Evolutionary conservation across 2,888 invertebrate species (phyloP).

Genomic region (Drosophila vallismaia): DNA sequence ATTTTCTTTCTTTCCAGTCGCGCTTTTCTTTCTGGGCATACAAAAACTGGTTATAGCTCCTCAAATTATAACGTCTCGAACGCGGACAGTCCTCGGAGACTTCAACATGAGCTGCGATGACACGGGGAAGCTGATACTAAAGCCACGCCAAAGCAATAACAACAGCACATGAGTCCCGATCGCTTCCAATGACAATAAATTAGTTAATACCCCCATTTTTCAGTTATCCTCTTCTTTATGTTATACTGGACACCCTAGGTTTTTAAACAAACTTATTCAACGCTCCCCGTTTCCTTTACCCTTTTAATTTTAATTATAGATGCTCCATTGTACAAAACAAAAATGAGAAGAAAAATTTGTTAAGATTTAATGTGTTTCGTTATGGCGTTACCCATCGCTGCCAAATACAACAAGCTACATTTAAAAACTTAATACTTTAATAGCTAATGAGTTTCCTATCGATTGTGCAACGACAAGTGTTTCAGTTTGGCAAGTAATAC

Average conservation of each 20-base stretch:
- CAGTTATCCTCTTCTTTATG: slow-evolving; percentile 34
- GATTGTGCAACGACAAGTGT: slow-evolving; percentile 41
- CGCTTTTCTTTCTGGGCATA: slow-evolving; percentile 95
- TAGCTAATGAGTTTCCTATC: slow-evolving; percentile 16
- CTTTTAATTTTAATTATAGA: slow-evolving; percentile 43
- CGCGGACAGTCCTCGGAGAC: slow-evolving; percentile 94
- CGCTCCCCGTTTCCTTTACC: neutral
- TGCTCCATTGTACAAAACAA: slow-evolving; percentile 42
- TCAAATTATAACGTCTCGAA: slow-evolving; percentile 96
- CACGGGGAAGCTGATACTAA: slow-evolving; percentile 96
- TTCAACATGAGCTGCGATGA: slow-evolving; percentile 99
- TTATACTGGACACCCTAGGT: slow-evolving; percentile 42
- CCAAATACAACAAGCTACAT: slow-evolving; percentile 49
- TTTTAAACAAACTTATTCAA: slow-evolving; percentile 20
- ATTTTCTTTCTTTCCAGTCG: slow-evolving; percentile 85
- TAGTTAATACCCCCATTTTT: slow-evolving; percentile 35
- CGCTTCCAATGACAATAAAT: slow-evolving; percentile 27
- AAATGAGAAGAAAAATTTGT: slow-evolving; percentile 24
- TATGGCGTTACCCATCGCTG: slow-evolving; percentile 47
- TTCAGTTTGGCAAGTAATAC: slow-evolving; percentile 1
- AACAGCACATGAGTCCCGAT: slow-evolving; percentile 66
- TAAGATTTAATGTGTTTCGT: slow-evolving; percentile 39
- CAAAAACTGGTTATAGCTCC: slow-evolving; percentile 98
- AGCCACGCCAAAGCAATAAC: slow-evolving; percentile 89
- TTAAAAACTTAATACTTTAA: slow-evolving; percentile 48